Evolutionary conservation across 2,888 invertebrate species (phyloP), one percentile per base, ranked within the genome.

Genomic region (Platycheirus rosarum): DNA sequence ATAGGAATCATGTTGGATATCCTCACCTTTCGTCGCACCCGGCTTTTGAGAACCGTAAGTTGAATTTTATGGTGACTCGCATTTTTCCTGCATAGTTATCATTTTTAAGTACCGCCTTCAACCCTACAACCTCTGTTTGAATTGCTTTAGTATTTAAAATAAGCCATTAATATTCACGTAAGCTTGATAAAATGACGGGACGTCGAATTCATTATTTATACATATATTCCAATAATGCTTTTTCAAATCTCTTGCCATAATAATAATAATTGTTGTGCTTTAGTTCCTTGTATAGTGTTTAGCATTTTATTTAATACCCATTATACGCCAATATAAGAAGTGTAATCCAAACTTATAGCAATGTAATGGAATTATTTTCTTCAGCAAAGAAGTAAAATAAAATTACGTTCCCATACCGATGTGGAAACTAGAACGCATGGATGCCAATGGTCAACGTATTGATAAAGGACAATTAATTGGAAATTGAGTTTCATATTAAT

Each of bases 141-240:
- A n/a, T 23, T 14, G 18, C 16, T 63, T 51, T 37, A 55, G 73
- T 65, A 71, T 29, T 78, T 51, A 65, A 51, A 53, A 44, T 49
- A 49, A 66, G 48, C 55, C 5, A 42, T 1, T 35, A 23, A 14
- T 51, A 35, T 9, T 4, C 6, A 11, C 13, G 35, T n/a, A 46
- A 42, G 51, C 35, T 77, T 76, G 48, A 55, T 63, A 77, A 77
- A 77, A 76, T 63, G 66, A 71, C 71, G 71, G 71, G 51, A 71
- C 71, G 66, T 60, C 51, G 66, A 78, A 78, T 78, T 71, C 71
- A 78, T 78, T 66, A 62, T 66, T 71, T 62, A 71, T 78, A n/a
- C n/a, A n/a, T n/a, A n/a, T n/a, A n/a, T n/a, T 42, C 44, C 11
- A 66, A 37, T 62, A 66, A 78, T 55, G 32, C 29, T 44, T 11